phyloP scores from a whole-genome alignment of 2,113 vertebrate species.

The Orthochromis indermauri region DNA sequence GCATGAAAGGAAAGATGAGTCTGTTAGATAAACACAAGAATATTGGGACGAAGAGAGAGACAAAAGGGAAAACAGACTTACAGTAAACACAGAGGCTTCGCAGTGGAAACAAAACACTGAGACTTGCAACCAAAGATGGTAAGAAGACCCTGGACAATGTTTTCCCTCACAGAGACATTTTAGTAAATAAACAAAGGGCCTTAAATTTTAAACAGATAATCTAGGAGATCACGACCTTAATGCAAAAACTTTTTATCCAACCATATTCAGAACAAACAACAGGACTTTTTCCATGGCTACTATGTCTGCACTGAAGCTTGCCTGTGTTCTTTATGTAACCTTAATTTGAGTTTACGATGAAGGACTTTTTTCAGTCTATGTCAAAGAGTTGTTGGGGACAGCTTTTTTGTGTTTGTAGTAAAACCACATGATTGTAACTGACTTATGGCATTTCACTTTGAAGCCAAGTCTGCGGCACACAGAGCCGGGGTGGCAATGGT shows the following conservation, averaged over 20 bases:
- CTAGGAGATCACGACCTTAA: not conserved
- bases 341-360: not conserved
- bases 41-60: slow-evolving; percentile 9
- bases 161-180: not conserved
- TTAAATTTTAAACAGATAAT: not conserved
- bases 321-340: not conserved
- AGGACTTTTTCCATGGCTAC: not conserved
- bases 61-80: slow-evolving; percentile 11
- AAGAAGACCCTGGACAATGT: not conserved
- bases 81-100: slow-evolving; percentile 26
- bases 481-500: not conserved
- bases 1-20: slow-evolving; percentile 34
- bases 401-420: not conserved
- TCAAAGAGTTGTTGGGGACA: not conserved
- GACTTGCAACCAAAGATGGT: not conserved
- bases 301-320: not conserved
- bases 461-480: not conserved
- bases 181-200: not conserved
- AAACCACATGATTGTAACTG: not conserved
- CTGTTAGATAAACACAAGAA: slow-evolving; percentile 52
- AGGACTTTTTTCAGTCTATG: not conserved
- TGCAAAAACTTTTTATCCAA: not conserved
- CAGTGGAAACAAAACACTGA: not conserved
- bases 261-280: not conserved
- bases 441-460: not conserved